phyloP scores from a whole-genome alignment of 1,140 invertebrate genomes.

The Zaprionus gabonicus region DNA sequence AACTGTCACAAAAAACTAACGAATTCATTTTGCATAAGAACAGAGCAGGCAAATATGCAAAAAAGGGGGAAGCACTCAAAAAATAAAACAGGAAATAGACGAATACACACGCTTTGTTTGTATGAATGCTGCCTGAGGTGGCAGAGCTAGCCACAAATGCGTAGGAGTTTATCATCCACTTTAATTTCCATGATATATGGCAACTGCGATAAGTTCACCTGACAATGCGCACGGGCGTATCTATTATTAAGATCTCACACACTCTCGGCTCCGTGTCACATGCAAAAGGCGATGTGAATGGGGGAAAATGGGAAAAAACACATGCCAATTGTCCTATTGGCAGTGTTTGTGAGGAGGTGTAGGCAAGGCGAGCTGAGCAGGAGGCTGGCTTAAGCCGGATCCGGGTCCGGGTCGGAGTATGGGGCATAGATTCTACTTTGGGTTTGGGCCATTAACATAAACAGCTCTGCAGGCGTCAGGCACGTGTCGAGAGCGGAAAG shows the following conservation, averaged over 20 bases:
- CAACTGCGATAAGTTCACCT: conserved; percentile 68
- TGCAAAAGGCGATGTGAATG: conserved; percentile 33
- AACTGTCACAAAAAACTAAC: conserved; percentile 44
- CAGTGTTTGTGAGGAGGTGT: background rate
- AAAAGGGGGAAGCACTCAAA: conserved; percentile 30
- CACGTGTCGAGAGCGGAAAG: conserved; percentile 57
- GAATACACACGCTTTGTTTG: conserved; percentile 1
- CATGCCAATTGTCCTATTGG: conserved; percentile 71
- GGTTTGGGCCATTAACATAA: conserved; percentile 75
- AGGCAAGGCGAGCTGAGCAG: background rate
- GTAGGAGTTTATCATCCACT: conserved; percentile 37
- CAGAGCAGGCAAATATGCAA: background rate
- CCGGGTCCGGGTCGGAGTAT: background rate
- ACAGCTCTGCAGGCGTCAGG: conserved; percentile 72
- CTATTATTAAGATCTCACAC: conserved; percentile 79
- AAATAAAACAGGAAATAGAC: background rate
- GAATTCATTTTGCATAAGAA: conserved; percentile 36
- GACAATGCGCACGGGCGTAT: conserved; percentile 64
- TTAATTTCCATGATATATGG: conserved; percentile 77
- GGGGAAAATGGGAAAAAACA: conserved; percentile 61
- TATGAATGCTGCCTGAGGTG: conserved; percentile 32
- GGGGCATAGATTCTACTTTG: conserved; percentile 13
- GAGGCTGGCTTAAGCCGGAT: conserved; percentile 12
- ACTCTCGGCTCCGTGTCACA: conserved; percentile 42
- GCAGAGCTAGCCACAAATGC: background rate